Conservation (phyloP, 2,113 vertebrate genomes). For the Python bivittatus region DNA sequence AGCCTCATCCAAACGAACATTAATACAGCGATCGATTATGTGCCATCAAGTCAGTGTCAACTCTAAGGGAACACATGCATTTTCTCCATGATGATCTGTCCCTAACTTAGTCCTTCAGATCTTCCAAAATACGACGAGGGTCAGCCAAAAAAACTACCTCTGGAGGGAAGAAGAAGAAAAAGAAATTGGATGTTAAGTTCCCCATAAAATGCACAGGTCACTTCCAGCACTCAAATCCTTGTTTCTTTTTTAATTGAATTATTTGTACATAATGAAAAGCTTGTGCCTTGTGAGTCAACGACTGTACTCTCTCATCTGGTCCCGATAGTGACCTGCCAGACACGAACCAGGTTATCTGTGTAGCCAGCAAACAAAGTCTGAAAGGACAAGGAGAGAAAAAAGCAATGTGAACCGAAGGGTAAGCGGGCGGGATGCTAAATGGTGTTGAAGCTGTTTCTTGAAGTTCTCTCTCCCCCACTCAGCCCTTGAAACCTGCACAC, state of each 20-base stretch:
- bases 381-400: neutral
- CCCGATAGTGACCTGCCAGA: slow-evolving; percentile 97
- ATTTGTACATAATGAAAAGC: slow-evolving; percentile 47
- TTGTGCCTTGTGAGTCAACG: neutral
- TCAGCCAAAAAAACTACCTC: neutral
- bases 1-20: neutral
- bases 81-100: neutral
- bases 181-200: neutral
- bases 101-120: neutral
- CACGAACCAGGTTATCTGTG: slow-evolving; percentile 94
- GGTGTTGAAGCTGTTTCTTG: neutral
- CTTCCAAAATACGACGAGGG: neutral
- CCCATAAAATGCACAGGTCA: neutral
- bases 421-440: too few species aligned
- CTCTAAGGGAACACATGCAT: neutral
- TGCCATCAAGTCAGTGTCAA: neutral
- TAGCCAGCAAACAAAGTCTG: slow-evolving; percentile 96
- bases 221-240: neutral
- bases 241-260: slow-evolving; percentile 35
- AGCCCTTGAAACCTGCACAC: neutral
- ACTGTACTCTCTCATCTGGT: slow-evolving; percentile 76
- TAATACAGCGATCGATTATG: neutral
- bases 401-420: neutral
- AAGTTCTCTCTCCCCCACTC: neutral
- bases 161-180: neutral